Base-by-base conservation (phyloP, 37 sponge, comb jelly and placozoan species). In the Bolinopsis microptera region DNA sequence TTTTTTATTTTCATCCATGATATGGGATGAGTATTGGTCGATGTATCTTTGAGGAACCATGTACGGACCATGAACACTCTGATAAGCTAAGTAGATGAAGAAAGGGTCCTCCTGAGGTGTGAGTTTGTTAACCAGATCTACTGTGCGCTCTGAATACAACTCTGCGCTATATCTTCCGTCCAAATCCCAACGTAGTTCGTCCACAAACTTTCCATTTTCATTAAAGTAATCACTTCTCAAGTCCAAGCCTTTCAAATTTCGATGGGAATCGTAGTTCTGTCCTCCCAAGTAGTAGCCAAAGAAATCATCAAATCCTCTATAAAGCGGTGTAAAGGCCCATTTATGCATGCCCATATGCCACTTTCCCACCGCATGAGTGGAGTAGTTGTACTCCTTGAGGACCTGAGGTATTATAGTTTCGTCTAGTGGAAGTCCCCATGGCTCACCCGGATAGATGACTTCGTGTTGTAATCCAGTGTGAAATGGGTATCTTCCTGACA, bases 351-450 rank as follows among this genome's bases (percentile, higher is more conserved):
- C 93, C 1, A 92, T 5, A 33, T 92, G 72, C 93, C 93, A 92
- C 70, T 92, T 92, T 1, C 93, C 93, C 8, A 92, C 72, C 24
- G 93, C 93, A 38, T 92, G 93, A 33, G 93, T 92, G 93, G 72
- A 69, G 70, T 92, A 92, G n/a, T 69, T 68, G 35, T 69, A 69
- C 35, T 92, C 67, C 40, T 92, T 92, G 35, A 92, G n/a, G 23
- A 69, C 25, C 38, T 92, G 72, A 69, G 72, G 72, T 28, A 92
- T 69, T 9, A 69, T 92, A 0, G 93, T 92, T 25, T 92, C 72
- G 37, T 92, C 40, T 5, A 92, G 93, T 21, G 93, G 93, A 25
- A 92, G 72, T 18, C 93, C 72, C 72, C 72, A 92, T 5, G 93
- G 93, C 23, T 92, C 69, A 28, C 93, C 93, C 0, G 69, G 69